Base-by-base conservation (phyloP, 2,113 vertebrate species). In the Chaetodon auriga region DNA sequence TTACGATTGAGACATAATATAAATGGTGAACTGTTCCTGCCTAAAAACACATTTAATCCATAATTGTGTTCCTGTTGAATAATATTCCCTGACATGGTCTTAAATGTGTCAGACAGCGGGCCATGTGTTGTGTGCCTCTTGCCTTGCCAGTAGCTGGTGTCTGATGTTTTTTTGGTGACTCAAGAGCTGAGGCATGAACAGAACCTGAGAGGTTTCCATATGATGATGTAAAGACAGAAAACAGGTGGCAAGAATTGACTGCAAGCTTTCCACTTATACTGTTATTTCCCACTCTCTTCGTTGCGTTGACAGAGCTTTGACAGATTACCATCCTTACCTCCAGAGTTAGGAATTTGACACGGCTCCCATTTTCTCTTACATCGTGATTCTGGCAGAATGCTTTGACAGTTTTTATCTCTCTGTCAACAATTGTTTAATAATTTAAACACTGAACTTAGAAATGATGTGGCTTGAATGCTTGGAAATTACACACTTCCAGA, bases 141-240 rank as follows among this genome's bases (percentile, higher is more conserved):
- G 49, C 58, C 25, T 55, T 71, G 72, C 75, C 57, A 57, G 55
- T 79, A 80, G 12, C 63, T 79, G 57, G 36, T 80, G 75, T 49
- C 54, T 86, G 53, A 76, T 72, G 70, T 58, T 73, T 78, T 66
- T 73, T 57, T 36, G 63, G 62, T 68, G 70, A 78, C 71, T 68
- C 41, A 66, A 88, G 61, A 85, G 60, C n/a, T 6, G 49, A 68
- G 43, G 71, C 80, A 80, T 77, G 86, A 72, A 82, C 78, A 72
- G 75, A 68, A 83, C 51, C 43, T 49, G 23, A 63, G 21, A 62
- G 60, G 7, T 82, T 78, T 87, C 82, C 69, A 72, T 80, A 11
- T 38, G 79, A 75, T 90, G 70, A 89, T 63, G 86, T 91, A 79
- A 78, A 74, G 68, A 77, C 68, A 68, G 76, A 78, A 77, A 90